A percentile compares a stretch with the other conserved stretches of the same genome.
Evolutionary conservation across 1,140 invertebrate species (phyloP).

Genomic region (Branchinecta lynchi): DNA sequence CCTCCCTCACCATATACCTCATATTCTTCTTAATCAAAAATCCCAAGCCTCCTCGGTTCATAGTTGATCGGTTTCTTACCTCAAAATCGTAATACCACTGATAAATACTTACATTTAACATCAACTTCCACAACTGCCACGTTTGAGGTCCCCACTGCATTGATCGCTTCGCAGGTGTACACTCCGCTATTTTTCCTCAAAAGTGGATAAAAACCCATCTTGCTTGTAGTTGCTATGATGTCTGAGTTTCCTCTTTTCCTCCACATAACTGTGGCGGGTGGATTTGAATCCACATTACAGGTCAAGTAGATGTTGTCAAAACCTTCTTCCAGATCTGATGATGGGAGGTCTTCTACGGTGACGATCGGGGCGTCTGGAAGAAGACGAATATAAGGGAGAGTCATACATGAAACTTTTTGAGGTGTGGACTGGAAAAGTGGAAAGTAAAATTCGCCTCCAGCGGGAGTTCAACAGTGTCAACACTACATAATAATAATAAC

Average conservation of each 20-base stretch:
- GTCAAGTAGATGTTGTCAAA: constrained; percentile 56
- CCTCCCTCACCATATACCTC: too few species aligned
- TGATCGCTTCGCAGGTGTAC: constrained; percentile 66
- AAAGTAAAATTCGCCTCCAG: too few species aligned
- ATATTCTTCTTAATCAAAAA: too few species aligned
- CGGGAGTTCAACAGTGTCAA: too few species aligned
- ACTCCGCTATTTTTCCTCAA: constrained; percentile 48
- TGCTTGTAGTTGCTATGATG: constrained; percentile 32
- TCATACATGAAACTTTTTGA: too few species aligned
- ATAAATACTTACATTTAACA: constrained; percentile 55
- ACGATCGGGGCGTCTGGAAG: constrained; percentile 58
- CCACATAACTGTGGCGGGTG: constrained; percentile 66
- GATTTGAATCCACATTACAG: constrained; percentile 69
- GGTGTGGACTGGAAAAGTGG: too few species aligned
- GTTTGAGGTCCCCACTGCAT: constrained; percentile 58
- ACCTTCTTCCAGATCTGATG: constrained; percentile 59
- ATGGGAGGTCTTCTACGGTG: constrained; percentile 48
- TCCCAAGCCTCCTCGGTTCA: too few species aligned
- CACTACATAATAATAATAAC: too few species aligned
- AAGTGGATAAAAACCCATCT: constrained; percentile 49
- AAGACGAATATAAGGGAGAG: constrained; percentile 7
- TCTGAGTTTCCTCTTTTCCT: constrained; percentile 39
- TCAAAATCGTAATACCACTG: background rate
- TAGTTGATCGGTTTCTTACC: too few species aligned
- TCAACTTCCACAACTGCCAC: constrained; percentile 61